Evolutionary conservation across 2,113 vertebrate species (phyloP).

Genomic region (Manacus vitellinus): DNA sequence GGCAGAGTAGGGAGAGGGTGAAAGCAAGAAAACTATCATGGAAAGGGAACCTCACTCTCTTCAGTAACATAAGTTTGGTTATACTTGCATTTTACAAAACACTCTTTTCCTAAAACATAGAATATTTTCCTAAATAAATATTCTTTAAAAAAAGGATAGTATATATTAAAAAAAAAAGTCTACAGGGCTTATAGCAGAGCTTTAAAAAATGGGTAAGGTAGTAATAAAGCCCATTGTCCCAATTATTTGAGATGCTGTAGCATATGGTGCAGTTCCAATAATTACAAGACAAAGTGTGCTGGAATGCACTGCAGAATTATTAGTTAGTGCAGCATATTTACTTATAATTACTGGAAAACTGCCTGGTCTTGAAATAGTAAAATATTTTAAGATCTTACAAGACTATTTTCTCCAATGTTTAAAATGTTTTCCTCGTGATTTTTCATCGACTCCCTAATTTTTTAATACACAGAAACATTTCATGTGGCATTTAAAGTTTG

Average conservation of each 20-base stretch:
- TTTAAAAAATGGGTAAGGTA: neutral
- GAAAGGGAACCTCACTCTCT: neutral
- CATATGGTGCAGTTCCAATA: neutral
- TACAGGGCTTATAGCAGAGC: neutral
- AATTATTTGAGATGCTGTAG: neutral
- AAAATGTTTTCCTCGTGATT: neutral
- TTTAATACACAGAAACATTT: neutral
- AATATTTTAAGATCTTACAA: neutral
- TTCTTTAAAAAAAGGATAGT: neutral
- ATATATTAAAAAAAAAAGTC: neutral
- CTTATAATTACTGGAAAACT: neutral
- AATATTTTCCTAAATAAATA: neutral
- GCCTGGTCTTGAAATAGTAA: neutral
- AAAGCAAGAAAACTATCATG: neutral
- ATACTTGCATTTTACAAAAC: neutral
- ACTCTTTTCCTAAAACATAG: neutral
- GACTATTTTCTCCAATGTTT: neutral
- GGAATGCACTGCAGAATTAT: neutral
- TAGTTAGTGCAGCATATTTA: neutral
- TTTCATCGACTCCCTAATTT: neutral
- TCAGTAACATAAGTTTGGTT: neutral
- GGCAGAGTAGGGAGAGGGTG: neutral
- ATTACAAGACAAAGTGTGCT: neutral
- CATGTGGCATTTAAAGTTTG: neutral
- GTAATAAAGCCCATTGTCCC: neutral